These are phyloP conservation scores for Camponotus pennsylvanicus DNA, from an alignment of 1,140 invertebrate species.

Conservation along the genomic window DNA sequence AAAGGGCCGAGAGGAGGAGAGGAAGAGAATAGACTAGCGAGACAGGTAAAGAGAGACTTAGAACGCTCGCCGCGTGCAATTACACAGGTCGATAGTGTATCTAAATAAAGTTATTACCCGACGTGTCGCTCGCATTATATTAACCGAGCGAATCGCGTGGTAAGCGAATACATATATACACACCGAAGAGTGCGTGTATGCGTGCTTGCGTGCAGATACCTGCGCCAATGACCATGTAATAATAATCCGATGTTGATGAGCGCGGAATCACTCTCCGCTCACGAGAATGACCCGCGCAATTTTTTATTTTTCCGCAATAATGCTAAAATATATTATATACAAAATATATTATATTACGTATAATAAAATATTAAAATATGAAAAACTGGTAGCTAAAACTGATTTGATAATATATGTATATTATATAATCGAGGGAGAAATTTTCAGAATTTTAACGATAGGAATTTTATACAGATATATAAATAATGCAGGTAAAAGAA, in stretches of 20 bases:
- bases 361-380: not conserved
- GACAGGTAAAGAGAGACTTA: constrained; percentile 19
- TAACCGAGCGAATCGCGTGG: constrained; percentile 66
- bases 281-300: constrained; percentile 46
- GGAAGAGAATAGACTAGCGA: not conserved
- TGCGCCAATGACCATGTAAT: constrained; percentile 59
- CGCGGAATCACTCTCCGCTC: constrained; percentile 47
- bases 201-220: constrained; percentile 28
- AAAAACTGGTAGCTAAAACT: not conserved
- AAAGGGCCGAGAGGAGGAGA: constrained; percentile 15
- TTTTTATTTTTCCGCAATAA: constrained; percentile 34
- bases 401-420: not conserved
- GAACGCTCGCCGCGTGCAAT: constrained; percentile 71
- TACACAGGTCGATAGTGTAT: constrained; percentile 76
- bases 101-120: constrained; percentile 79
- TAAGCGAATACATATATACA: constrained; percentile 48
- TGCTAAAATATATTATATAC: no score
- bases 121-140: constrained; percentile 74
- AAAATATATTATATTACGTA: not conserved
- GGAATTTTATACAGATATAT: not conserved
- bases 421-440: not conserved
- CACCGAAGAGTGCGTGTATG: constrained; percentile 17
- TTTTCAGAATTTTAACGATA: not conserved
- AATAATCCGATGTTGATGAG: constrained; percentile 74
- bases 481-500: not conserved